Percentiles rank a stretch among this genome's conserved stretches.
Evolutionary conservation across 2,797 vertebrate genomes (phyloP).

Genomic region (Sorex maritimensis): DNA sequence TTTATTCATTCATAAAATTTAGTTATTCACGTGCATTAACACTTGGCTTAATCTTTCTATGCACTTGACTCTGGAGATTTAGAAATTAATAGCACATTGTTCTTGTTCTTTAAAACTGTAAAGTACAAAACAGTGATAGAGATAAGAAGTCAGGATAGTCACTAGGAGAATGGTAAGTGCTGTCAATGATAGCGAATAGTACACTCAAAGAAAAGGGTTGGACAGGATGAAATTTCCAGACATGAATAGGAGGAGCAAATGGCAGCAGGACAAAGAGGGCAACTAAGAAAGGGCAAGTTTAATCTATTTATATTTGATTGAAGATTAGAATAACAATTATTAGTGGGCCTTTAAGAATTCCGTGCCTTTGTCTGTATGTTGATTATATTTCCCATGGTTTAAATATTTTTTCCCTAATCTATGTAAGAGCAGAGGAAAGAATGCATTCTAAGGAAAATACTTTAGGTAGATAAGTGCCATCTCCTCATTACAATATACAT

Average conservation of each 20-base stretch:
- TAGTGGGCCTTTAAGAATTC: slow-evolving; percentile 67
- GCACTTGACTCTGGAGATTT: not conserved
- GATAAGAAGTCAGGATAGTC: slow-evolving; percentile 56
- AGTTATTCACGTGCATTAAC: not conserved
- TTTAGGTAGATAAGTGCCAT: not conserved
- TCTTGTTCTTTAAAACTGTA: slow-evolving; percentile 55
- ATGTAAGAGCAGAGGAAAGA: not conserved
- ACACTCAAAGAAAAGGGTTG: not conserved
- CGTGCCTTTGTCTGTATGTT: slow-evolving; percentile 37
- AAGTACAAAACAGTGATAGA: slow-evolving; percentile 2
- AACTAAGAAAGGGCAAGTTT: slow-evolving; percentile 43
- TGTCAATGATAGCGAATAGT: not conserved
- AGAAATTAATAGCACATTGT: slow-evolving; percentile 18
- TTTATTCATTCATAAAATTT: not conserved
- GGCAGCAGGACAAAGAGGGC: slow-evolving; percentile 2
- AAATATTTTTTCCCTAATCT: not conserved
- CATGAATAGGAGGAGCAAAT: not conserved
- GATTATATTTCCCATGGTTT: slow-evolving; percentile 22
- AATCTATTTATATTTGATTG: slow-evolving; percentile 68
- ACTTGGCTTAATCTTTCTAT: not conserved
- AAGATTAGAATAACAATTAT: slow-evolving; percentile 61
- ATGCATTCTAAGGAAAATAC: not conserved
- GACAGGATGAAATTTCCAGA: slow-evolving; percentile 9
- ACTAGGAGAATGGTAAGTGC: slow-evolving; percentile 62
- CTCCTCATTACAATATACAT: not conserved